Evolutionary conservation across 2,113 vertebrate genomes (phyloP), one percentile per base, ranked within the genome.

Genomic region (Atherinomorus stipes): DNA sequence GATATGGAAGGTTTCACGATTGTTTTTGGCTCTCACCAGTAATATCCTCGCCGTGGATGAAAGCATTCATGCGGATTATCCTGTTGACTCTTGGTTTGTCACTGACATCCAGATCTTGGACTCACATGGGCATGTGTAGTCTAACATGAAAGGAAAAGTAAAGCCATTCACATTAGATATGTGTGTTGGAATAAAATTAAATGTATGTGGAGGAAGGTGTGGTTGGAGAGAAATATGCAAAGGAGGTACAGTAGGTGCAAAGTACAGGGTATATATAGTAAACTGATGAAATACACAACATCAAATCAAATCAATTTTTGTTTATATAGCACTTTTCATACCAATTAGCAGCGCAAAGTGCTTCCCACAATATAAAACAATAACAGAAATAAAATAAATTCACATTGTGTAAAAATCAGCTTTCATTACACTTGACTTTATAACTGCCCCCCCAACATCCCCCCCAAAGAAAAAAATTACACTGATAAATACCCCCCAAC

Each of bases 1-100:
- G 45, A 72, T 9, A 25, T 49, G 15, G 28, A 73, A 38, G 28
- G 44, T 63, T 61, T 61, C 56, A 12, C 22, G 26, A 28, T 9
- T 34, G 49, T 26, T 64, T 58, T 54, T 34, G 40, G 61, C 53
- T 68, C 51, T 76, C 58, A 62, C 38, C 26, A 72, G 63, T 57
- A 65, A 64, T 37, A 45, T 62, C 62, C 51, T 56, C 62, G 66
- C 50, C 45, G 57, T 56, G 38, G 64, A 19, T 62, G 47, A 75
- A 62, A 47, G 74, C 61, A 67, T 80, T 75, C 61, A 63, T 59
- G 52, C 40, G 47, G 72, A 72, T 80, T 65, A 74, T 66, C 58
- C 22, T 64, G 62, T 40, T 74, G 58, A 67, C 22, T 61, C n/a
- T 45, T 71, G 31, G 12, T 56, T 69, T 50, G 25, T 51, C 45